Evolutionary conservation across 2,797 vertebrate genomes (phyloP).

Genomic region (Scolopax bukidnonensis): DNA sequence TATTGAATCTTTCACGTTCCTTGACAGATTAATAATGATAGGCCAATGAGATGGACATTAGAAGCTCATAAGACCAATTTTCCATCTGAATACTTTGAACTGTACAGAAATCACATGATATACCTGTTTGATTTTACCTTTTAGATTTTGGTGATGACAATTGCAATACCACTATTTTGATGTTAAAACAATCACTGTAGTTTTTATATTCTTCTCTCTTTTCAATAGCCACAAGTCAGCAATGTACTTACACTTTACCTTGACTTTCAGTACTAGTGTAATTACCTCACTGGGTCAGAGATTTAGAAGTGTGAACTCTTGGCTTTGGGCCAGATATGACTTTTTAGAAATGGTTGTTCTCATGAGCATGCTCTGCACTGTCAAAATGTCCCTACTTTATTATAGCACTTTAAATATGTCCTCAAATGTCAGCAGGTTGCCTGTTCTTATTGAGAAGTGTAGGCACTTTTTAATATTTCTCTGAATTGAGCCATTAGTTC

Average conservation of each 20-base stretch:
- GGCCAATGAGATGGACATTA: background rate
- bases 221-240: background rate
- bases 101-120: background rate
- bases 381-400: background rate
- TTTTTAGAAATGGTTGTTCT: background rate
- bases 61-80: background rate
- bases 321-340: background rate
- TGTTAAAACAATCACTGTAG: background rate
- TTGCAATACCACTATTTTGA: background rate
- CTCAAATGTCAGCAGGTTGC: background rate
- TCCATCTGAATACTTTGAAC: background rate
- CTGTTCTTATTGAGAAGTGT: background rate
- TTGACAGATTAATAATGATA: background rate
- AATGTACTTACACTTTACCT: background rate
- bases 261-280: background rate
- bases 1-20: background rate
- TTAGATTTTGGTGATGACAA: background rate
- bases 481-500: background rate
- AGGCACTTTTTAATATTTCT: background rate
- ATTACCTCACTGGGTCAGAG: background rate
- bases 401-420: background rate
- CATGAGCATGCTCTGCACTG: background rate
- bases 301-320: background rate
- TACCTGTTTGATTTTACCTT: background rate
- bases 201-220: background rate